Percentiles rank a stretch among this genome's conserved stretches.
Conservation (phyloP, 2,113 vertebrate genomes). For the Plecturocebus donacophilus region DNA sequence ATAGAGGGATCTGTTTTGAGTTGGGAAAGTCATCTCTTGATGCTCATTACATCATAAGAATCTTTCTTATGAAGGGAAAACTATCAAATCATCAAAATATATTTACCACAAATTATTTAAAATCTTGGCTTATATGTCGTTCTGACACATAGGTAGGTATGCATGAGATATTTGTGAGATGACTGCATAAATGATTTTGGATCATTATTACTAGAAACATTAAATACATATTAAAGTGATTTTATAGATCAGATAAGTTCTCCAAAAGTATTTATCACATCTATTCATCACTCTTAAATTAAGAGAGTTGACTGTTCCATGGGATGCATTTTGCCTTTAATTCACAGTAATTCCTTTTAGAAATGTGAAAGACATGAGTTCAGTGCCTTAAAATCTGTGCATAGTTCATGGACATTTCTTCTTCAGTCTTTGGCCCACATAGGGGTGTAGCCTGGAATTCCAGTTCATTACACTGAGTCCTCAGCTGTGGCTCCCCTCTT, state of each 20-base stretch:
- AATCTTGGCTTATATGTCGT: background rate
- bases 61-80: background rate
- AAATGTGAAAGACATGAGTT: conserved; percentile 58
- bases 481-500: conserved; percentile 47
- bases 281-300: background rate
- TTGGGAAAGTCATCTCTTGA: background rate
- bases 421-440: conserved; percentile 30
- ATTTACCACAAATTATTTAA: background rate
- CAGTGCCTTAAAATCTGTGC: conserved; percentile 23
- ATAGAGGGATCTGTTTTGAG: background rate
- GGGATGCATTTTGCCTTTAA: conserved; percentile 15
- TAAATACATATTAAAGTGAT: conserved; percentile 43
- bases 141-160: background rate
- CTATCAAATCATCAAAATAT: conserved; percentile 45
- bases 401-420: conserved; percentile 48
- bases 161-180: background rate
- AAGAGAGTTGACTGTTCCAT: background rate
- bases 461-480: conserved; percentile 2
- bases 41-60: background rate
- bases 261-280: conserved; percentile 20
- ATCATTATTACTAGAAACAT: conserved; percentile 25
- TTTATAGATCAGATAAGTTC: conserved; percentile 29
- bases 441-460: conserved; percentile 70
- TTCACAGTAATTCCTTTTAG: conserved; percentile 37
- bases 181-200: conserved; percentile 28